Conservation (phyloP, 1,140 invertebrate species). For the Neocloeon triangulifer region DNA sequence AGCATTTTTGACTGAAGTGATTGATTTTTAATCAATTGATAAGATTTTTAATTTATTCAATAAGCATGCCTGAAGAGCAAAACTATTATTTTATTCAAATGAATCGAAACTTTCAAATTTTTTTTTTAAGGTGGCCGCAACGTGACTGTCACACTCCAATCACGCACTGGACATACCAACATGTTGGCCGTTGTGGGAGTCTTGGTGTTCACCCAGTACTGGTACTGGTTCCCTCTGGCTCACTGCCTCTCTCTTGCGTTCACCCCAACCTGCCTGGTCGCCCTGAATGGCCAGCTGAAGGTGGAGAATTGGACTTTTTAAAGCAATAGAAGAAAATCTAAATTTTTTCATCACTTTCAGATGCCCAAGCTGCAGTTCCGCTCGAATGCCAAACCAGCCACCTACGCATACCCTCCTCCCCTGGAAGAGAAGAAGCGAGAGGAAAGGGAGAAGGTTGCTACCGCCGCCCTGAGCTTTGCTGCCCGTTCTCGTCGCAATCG, state of each 20-base stretch:
- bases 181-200: conserved; percentile 95
- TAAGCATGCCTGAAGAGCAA: not conserved
- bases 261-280: conserved; percentile 88
- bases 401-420: conserved; percentile 90
- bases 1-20: not conserved
- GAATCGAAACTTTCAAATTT: conserved; percentile 8
- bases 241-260: conserved; percentile 92
- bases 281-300: conserved; percentile 82
- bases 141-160: conserved; percentile 85
- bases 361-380: conserved; percentile 90
- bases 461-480: conserved; percentile 91
- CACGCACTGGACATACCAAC: conserved; percentile 92
- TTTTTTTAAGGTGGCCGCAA: conserved; percentile 72
- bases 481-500: conserved; percentile 55
- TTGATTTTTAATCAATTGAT: not conserved
- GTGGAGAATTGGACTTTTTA: too few relatives aligned
- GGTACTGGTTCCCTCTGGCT: conserved; percentile 98
- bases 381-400: conserved; percentile 82
- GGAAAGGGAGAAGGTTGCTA: conserved; percentile 86
- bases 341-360: conserved; percentile 14
- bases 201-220: conserved; percentile 95
- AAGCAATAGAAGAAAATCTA: too few relatives aligned
- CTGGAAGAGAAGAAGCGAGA: conserved; percentile 96
- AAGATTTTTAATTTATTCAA: not conserved
- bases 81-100: not conserved